These are phyloP conservation scores for Alectoris magna DNA, from an alignment of 2,797 vertebrate species.

Conservation along the genomic window DNA sequence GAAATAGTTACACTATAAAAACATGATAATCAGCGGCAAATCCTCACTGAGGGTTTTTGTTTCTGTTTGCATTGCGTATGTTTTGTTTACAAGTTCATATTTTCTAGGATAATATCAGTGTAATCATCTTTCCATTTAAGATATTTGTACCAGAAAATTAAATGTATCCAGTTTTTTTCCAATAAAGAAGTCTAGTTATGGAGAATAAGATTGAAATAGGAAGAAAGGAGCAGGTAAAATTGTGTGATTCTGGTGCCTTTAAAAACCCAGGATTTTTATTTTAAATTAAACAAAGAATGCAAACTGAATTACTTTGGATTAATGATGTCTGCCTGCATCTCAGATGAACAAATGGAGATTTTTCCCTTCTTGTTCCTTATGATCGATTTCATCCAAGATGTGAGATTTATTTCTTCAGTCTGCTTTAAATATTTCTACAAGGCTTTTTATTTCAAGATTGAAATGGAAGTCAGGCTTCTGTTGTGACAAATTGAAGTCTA, in stretches of 20 bases:
- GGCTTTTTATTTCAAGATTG: neutral
- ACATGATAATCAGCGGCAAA: neutral
- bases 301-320: neutral
- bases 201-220: neutral
- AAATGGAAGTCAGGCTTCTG: neutral
- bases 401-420: neutral
- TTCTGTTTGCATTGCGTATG: neutral
- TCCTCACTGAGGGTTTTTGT: neutral
- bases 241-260: neutral
- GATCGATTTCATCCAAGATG: neutral
- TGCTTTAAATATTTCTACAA: conserved; percentile 2
- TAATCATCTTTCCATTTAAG: neutral
- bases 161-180: neutral
- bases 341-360: neutral
- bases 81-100: neutral
- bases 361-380: neutral
- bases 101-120: neutral
- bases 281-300: neutral
- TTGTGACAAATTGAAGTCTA: neutral
- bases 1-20: neutral
- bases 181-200: neutral
- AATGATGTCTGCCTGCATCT: neutral
- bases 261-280: neutral
- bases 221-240: neutral
- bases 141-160: neutral